phyloP scores from a whole-genome alignment of 2,113 vertebrate species.

The Corythaeola cristata region DNA sequence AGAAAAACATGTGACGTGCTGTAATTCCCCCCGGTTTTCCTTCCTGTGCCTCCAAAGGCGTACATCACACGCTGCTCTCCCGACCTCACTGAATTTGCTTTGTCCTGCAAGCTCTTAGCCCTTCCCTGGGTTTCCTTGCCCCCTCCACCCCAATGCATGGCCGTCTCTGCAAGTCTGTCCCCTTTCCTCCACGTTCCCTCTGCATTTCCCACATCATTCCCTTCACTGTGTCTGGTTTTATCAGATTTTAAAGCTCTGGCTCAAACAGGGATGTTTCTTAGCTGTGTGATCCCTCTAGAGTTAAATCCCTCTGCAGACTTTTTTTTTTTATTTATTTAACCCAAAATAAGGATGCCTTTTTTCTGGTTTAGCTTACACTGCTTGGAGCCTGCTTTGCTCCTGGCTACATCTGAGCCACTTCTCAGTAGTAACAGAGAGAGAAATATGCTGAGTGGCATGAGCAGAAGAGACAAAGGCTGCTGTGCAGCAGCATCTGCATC shows the following conservation, averaged over 20 bases:
- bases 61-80: fast-evolving
- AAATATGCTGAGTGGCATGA: background rate
- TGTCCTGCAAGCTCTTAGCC: background rate
- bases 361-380: background rate
- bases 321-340: background rate
- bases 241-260: background rate
- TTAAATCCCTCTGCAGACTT: background rate
- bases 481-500: conserved; percentile 17
- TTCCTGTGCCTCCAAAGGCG: background rate
- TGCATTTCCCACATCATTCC: background rate
- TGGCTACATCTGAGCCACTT: background rate
- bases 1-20: background rate
- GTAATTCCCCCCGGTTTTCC: background rate
- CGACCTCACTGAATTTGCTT: background rate
- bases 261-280: background rate
- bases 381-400: background rate
- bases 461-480: background rate
- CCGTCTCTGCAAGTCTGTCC: background rate
- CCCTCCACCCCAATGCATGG: background rate
- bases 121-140: background rate
- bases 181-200: background rate
- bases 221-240: background rate
- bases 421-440: background rate
- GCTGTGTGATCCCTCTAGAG: background rate
- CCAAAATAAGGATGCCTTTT: background rate